Base-by-base conservation (phyloP, 2,113 vertebrate genomes). In the Chionomys nivalis region DNA sequence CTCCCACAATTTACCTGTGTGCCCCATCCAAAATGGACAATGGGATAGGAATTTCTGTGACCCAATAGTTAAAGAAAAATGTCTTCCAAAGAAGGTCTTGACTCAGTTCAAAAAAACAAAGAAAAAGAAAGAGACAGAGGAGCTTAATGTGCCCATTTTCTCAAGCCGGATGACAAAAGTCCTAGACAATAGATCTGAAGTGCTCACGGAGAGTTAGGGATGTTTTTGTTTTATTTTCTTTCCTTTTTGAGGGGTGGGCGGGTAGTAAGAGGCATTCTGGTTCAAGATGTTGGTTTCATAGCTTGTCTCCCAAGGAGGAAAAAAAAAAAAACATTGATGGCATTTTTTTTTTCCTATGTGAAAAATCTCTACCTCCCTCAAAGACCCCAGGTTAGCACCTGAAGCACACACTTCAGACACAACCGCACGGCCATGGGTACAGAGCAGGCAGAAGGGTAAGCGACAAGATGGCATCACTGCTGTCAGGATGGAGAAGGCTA, bases 301-400 rank as follows among this genome's bases (percentile, higher is more conserved):
- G 26, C 36, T 24, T 66, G 31, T 65, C 47, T 93, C 47, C 21
- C 39, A 72, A 92, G 31, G 8, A 44, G 19, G 7, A 55, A 55
- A 55, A 17, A 8, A 55, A 65, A 26, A 77, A 7, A 89, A 44
- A 16, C 39, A 95, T 33, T 72, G 36, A 87, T 70, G 94, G 66
- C 49, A 31, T 31, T 63, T 75, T 36, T 75, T 36, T 65, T 61
- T 78, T 28, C 42, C 72, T 28, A 39, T 12, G 83, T 75, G 66
- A 94, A 93, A 91, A 81, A 91, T 39, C 47, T 91, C 90, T 61
- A 61, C 33, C 61, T 78, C 33, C 77, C 61, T 83, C 81, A 36
- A 66, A 65, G 21, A 63, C 42, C 6, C 28, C 33, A 28, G 0
- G 0, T 28, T 16, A 11, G 36, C 9, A 28, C 55, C n/a, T 39